phyloP scores from a whole-genome alignment of 2,113 vertebrate genomes.

The Phyllostomus discolor region DNA sequence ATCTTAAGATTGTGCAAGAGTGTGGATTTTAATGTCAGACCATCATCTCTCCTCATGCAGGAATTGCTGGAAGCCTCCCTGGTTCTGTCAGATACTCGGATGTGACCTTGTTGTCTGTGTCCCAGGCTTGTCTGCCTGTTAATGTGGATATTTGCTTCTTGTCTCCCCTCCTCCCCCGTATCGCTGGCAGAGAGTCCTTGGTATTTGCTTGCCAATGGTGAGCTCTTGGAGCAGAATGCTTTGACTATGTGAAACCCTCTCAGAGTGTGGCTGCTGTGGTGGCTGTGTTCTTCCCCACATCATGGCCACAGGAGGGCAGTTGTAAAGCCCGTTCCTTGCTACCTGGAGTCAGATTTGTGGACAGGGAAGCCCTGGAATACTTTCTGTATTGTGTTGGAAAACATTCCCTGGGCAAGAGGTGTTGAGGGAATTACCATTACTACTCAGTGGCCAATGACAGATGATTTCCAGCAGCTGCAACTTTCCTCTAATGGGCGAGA shows the following conservation, averaged over 20 bases:
- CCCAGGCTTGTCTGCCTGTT: not conserved
- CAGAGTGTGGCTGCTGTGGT: not conserved
- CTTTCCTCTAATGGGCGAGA: not conserved
- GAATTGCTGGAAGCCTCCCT: not conserved
- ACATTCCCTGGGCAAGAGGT: not conserved
- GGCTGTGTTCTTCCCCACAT: not conserved
- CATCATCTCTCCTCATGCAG: not conserved
- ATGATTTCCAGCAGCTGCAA: not conserved
- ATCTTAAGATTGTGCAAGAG: not conserved
- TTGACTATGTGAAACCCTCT: not conserved
- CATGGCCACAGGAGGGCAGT: not conserved
- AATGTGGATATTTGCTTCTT: not conserved
- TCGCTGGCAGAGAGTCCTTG: not conserved
- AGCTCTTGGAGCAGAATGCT: not conserved
- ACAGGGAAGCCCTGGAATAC: not conserved
- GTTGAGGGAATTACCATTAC: not conserved
- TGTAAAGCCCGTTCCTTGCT: not conserved
- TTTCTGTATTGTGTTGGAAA: not conserved
- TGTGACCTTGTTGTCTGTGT: not conserved
- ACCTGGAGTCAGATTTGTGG: slow-evolving; percentile 11
- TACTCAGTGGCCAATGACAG: not conserved
- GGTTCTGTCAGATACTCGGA: not conserved
- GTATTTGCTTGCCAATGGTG: not conserved
- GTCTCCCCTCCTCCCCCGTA: not conserved
- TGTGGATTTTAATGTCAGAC: not conserved